Evolutionary conservation across 2,797 vertebrate genomes (phyloP).

Genomic region (Bovichtus diacanthus): DNA sequence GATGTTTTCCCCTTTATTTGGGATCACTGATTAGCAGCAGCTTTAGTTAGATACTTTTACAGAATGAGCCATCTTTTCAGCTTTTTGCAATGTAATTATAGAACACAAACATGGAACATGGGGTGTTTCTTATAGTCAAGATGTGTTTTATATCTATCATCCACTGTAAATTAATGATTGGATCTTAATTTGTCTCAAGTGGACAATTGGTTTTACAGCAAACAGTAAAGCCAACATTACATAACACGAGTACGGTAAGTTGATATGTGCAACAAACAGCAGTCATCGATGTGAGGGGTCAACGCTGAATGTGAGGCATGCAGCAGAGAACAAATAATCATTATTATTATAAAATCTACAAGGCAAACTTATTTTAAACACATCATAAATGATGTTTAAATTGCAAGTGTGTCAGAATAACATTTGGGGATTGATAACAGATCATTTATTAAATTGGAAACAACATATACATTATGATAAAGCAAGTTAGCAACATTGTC

Average conservation of each 20-base stretch:
- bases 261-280: neutral
- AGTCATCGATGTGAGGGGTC: neutral
- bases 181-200: neutral
- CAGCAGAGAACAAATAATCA: neutral
- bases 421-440: neutral
- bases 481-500: neutral
- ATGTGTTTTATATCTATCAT: neutral
- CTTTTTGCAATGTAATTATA: too few species aligned
- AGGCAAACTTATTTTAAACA: neutral
- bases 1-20: neutral
- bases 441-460: neutral
- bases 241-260: neutral
- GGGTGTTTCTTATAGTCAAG: too few species aligned
- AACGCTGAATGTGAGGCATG: neutral
- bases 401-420: neutral
- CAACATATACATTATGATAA: neutral
- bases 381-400: neutral
- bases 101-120: too few species aligned
- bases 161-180: neutral
- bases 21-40: too few species aligned
- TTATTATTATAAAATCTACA: neutral
- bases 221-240: neutral
- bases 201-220: neutral
- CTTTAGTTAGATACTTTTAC: too few species aligned
- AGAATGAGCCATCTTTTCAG: too few species aligned